These are phyloP conservation scores for Rhombomys opimus DNA, from an alignment of 2,113 vertebrate species.

Conservation along the genomic window DNA sequence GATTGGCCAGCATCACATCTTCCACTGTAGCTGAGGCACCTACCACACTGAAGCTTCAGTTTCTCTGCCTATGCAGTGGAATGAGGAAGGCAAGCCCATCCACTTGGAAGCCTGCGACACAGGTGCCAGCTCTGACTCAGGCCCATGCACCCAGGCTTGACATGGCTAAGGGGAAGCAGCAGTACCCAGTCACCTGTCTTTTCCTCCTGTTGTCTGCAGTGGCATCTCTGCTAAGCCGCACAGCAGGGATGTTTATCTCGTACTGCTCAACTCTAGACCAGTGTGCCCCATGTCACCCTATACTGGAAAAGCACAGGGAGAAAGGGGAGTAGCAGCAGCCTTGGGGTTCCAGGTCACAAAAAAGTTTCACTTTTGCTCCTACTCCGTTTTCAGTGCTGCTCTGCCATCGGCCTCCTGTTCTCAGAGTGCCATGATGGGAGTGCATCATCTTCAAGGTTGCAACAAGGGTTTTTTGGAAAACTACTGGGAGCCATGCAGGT, in stretches of 20 bases:
- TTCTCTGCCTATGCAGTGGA: not conserved
- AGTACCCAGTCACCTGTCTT: no score
- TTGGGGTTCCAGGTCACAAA: not conserved
- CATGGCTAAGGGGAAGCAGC: not conserved
- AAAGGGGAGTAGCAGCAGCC: no score
- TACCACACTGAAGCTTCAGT: not conserved
- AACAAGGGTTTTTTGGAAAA: accelerated
- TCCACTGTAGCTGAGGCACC: accelerated
- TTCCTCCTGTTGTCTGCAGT: accelerated
- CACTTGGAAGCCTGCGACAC: not conserved
- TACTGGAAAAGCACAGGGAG: not conserved
- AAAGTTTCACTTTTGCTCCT: accelerated
- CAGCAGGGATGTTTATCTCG: not conserved
- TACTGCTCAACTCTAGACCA: not conserved
- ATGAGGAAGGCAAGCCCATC: not conserved
- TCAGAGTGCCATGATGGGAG: accelerated
- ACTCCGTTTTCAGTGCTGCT: no score
- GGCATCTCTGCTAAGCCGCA: no score
- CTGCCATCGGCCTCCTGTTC: not conserved
- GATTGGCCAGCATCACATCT: not conserved
- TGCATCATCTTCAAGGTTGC: not conserved
- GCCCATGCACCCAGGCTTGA: not conserved
- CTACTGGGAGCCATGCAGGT: accelerated
- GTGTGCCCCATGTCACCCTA: no score
- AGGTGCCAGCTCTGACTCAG: not conserved